phyloP scores from a whole-genome alignment of 2,113 vertebrate genomes.

The Actenoides hombroni region DNA sequence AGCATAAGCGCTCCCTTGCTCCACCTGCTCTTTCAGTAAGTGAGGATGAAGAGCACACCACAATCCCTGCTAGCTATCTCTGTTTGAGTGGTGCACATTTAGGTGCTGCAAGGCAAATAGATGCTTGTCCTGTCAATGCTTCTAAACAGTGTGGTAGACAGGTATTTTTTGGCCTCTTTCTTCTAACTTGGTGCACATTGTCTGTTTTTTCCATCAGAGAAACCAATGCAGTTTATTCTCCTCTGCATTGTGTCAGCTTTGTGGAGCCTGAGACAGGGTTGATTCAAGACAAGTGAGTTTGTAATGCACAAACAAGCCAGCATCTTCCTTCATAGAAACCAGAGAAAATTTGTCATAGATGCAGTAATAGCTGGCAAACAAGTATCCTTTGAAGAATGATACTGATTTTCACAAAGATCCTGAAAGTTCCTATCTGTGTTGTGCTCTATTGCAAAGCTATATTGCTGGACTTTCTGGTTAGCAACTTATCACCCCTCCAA shows the following conservation, averaged over 20 bases:
- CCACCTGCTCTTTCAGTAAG: background rate
- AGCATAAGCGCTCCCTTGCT: fast-evolving
- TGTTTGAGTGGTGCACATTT: background rate
- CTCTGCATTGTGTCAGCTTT: background rate
- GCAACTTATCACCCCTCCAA: background rate
- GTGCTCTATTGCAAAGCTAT: background rate
- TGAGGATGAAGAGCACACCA: background rate
- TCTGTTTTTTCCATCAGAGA: background rate
- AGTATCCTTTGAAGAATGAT: background rate
- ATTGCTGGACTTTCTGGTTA: background rate
- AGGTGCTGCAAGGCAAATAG: background rate
- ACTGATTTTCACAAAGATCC: background rate
- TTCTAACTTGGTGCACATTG: background rate
- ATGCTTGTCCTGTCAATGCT: background rate
- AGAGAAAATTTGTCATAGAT: background rate
- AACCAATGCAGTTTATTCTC: background rate
- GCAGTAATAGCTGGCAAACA: background rate
- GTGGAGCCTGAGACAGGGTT: background rate
- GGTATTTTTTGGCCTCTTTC: background rate
- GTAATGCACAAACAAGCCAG: background rate
- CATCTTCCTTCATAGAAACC: background rate
- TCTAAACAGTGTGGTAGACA: background rate
- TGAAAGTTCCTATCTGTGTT: background rate
- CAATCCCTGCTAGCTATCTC: background rate
- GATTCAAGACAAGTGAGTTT: constrained; percentile 7